Evolutionary conservation across 2,113 vertebrate species (phyloP).

Genomic region (Copsychus sechellarum): DNA sequence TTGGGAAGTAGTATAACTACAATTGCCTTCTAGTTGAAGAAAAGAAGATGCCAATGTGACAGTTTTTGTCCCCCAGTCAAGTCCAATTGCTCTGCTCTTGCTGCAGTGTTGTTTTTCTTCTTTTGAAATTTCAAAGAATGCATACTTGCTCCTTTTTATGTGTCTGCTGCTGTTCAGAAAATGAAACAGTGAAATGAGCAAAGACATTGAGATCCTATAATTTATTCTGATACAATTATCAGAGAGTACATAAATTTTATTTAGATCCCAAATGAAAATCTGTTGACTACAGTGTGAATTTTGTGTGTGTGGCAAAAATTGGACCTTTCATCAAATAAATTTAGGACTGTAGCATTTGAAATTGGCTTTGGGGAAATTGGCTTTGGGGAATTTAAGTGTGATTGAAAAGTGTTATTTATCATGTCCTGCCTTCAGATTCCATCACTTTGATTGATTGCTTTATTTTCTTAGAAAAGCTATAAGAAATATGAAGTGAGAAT

Average conservation of each 20-base stretch:
- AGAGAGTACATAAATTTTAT: background rate
- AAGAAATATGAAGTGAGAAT: background rate
- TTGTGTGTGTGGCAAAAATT: background rate
- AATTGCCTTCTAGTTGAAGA: background rate
- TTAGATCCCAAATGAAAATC: background rate
- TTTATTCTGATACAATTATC: background rate
- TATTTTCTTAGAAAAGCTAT: background rate
- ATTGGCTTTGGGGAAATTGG: background rate
- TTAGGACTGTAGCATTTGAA: background rate
- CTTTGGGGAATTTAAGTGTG: background rate
- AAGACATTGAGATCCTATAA: background rate
- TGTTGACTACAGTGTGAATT: background rate
- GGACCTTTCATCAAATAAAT: background rate
- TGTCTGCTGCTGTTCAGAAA: background rate
- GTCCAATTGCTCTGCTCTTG: background rate
- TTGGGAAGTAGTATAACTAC: background rate
- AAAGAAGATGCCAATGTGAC: fast-evolving
- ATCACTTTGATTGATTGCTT: background rate
- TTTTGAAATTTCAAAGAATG: background rate
- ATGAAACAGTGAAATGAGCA: background rate
- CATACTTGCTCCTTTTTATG: background rate
- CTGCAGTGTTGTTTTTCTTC: background rate
- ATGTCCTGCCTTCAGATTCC: background rate
- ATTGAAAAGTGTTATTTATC: background rate
- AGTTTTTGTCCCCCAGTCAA: background rate